Evolutionary conservation across 2,888 invertebrate genomes (phyloP), one percentile per base, ranked within the genome.

Genomic region (Drosophila colorata): DNA sequence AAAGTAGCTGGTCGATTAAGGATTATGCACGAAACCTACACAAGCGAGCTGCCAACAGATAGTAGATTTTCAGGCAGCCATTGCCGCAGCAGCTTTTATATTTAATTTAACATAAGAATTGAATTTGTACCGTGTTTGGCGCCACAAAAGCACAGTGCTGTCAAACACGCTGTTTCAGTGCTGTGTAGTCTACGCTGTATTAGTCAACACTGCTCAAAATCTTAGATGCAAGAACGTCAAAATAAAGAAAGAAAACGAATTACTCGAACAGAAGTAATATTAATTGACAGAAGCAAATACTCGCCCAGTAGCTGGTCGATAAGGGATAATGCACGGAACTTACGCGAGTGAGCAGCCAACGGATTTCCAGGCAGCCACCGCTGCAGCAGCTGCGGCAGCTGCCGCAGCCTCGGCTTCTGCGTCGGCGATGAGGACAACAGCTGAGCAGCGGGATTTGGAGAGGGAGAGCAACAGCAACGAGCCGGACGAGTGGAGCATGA

Each of bases 361-460:
- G 4, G 90, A 86, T 41, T 88, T 91, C 66, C 88, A 90, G 64
- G 90, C 89, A 28, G 89, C 90, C 6, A 80, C 90, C 14, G 87
- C 89, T n/a, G 89, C 89, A 14, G 88, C 73, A 2, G 69, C 48
- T 0, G 90, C 90, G 4, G 90, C 90, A 8, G 89, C 91, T 3
- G 89, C 89, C 2, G 77, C 83, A 2, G 77, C 83, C 3, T 69
- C 73, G 25, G 74, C 79, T 1, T 70, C 72, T 51, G 56, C 66
- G 43, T 43, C 68, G 7, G 41, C 69, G 3, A 60, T 66, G 38
- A 35, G 61, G 56, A 65, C 51, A 43, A 77, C 59, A 69, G 64
- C 69, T 44, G 72, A 75, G 57, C 73, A 57, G n/a, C 16, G 60
- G n/a, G 74, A 74, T 5, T 20, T 71, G 38, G 74, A 71, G 6